Evolutionary conservation across 1,140 invertebrate genomes (phyloP).

Genomic region (Ridgeia piscesae): DNA sequence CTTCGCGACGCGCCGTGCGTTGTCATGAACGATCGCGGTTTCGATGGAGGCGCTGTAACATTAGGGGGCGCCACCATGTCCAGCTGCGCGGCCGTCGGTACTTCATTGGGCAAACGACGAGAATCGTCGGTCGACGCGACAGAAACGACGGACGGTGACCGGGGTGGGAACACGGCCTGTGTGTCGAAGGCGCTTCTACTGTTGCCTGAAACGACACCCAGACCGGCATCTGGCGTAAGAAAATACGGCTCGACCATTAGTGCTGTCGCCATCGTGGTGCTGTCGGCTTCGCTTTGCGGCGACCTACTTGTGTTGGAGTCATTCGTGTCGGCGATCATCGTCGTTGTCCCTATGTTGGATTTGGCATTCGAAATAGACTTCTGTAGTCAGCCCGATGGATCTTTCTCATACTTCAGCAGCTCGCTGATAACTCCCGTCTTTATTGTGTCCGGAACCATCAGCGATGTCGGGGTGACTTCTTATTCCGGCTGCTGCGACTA

Average conservation of each 20-base stretch:
- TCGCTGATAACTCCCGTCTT: conserved; percentile 48
- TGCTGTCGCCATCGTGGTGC: not conserved
- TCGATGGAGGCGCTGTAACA: not conserved
- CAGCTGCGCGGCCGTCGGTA: conserved; percentile 3
- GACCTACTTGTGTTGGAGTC: not conserved
- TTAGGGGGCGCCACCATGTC: conserved; percentile 17
- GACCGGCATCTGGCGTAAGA: not conserved
- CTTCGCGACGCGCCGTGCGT: not conserved
- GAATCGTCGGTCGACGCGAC: not conserved
- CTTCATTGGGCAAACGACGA: not conserved
- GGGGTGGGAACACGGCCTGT: not conserved
- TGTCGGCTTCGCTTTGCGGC: not conserved
- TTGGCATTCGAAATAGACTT: conserved; percentile 21
- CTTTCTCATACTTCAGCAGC: conserved; percentile 43
- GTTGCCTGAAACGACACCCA: not conserved
- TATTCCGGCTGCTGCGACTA: conserved; percentile 13
- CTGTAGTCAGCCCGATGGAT: not conserved
- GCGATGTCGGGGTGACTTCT: conserved; percentile 27
- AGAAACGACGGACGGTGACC: not conserved
- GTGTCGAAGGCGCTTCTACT: not conserved
- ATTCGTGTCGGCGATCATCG: not conserved
- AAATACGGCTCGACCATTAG: not conserved
- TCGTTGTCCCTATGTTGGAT: not conserved
- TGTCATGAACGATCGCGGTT: not conserved
- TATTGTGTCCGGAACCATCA: conserved; percentile 43